phyloP scores from a whole-genome alignment of 2,113 vertebrate species.

The Corydoras sp. region DNA sequence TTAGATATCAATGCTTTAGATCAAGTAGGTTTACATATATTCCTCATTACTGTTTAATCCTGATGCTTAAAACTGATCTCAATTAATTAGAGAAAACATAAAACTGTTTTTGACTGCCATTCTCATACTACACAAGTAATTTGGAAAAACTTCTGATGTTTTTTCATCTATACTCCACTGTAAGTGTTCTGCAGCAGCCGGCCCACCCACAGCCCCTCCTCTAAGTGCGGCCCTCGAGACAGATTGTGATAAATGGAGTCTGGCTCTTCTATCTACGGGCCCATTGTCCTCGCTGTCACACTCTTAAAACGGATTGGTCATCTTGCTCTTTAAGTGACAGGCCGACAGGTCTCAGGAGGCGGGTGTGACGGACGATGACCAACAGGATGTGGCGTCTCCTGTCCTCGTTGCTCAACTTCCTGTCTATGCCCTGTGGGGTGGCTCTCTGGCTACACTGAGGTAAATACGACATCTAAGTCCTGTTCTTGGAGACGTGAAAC shows the following conservation, averaged over 20 bases:
- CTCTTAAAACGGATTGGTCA: conserved; percentile 55
- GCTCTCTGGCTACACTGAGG: conserved; percentile 29
- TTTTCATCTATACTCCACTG: conserved; percentile 15
- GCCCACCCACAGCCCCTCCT: conserved; percentile 25
- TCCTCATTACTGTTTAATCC: too few species aligned
- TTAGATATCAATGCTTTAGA: too few species aligned
- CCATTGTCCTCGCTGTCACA: conserved; percentile 59
- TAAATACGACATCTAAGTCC: conserved; percentile 34
- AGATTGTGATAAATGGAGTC: conserved; percentile 60
- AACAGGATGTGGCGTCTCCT: conserved; percentile 57
- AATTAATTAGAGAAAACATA: too few species aligned
- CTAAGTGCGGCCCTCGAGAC: conserved; percentile 41
- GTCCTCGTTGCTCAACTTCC: conserved; percentile 52
- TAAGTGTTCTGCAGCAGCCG: conserved; percentile 6
- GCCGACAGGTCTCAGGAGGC: conserved; percentile 47
- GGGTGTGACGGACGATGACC: conserved; percentile 60
- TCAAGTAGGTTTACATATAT: too few species aligned
- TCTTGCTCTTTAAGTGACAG: conserved; percentile 51
- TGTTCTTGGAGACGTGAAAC: conserved; percentile 32
- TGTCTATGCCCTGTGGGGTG: conserved; percentile 43
- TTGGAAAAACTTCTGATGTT: not conserved
- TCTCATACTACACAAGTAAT: too few species aligned
- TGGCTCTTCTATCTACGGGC: conserved; percentile 55
- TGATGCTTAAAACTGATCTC: too few species aligned
- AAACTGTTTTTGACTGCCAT: too few species aligned